A percentile compares a stretch with the other conserved stretches of the same genome.
These are phyloP conservation scores for Schizopygopsis malacanthus DNA, from an alignment of 2,797 vertebrate species.

Conservation along the genomic window DNA sequence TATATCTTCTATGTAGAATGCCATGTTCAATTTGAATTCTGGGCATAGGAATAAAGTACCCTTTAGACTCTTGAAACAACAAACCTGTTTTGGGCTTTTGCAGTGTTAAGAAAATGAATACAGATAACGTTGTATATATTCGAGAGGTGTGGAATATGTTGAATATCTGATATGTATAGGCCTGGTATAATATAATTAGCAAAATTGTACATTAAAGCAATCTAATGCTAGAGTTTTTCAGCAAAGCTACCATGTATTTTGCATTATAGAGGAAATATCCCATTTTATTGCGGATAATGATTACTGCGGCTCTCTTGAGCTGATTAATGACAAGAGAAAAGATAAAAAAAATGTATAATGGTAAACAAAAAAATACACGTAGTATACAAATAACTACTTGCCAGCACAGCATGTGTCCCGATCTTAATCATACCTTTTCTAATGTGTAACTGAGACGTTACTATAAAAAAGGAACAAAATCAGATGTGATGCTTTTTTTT, in stretches of 20 bases:
- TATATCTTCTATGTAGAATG: conserved; percentile 62
- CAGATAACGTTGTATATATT: conserved; percentile 65
- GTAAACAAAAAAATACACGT: not conserved
- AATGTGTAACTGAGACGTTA: conserved; percentile 7
- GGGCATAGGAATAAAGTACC: conserved; percentile 54
- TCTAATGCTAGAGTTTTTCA: conserved; percentile 33
- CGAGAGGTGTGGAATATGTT: conserved; percentile 29
- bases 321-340: not conserved
- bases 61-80: conserved; percentile 47
- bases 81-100: conserved; percentile 66
- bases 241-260: conserved; percentile 17
- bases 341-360: conserved; percentile 3
- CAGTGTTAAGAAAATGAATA: conserved; percentile 72
- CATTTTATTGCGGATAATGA: conserved; percentile 3
- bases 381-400: conserved; percentile 43
- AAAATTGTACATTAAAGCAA: conserved; percentile 33
- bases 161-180: conserved; percentile 26
- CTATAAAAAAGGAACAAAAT: not conserved
- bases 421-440: conserved; percentile 39
- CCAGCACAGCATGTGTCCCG: conserved; percentile 50
- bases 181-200: conserved; percentile 33
- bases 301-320: conserved; percentile 31
- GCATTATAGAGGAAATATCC: conserved; percentile 19
- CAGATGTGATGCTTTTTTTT: conserved; percentile 6
- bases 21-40: conserved; percentile 36